phyloP scores from a whole-genome alignment of 2,113 vertebrate genomes.

The Tonatia bakeri region DNA sequence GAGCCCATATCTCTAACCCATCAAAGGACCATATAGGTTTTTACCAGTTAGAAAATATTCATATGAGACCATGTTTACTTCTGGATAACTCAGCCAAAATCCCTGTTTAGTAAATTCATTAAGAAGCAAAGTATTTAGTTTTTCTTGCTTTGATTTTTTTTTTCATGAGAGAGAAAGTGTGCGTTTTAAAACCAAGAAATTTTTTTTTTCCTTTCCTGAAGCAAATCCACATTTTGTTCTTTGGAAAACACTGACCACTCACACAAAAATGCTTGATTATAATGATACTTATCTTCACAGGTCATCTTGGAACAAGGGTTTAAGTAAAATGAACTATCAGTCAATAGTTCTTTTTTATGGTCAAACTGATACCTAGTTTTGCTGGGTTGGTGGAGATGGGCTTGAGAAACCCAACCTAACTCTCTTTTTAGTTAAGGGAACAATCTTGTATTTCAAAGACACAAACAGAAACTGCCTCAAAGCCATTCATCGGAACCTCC shows the following conservation, averaged over 20 bases:
- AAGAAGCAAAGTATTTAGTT: constrained; percentile 21
- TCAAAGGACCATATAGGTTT: not conserved
- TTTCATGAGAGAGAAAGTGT: not conserved
- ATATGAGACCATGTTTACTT: not conserved
- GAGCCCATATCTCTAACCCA: not conserved
- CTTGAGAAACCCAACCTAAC: constrained; percentile 5
- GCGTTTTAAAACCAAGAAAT: constrained; percentile 21
- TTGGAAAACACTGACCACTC: constrained; percentile 5
- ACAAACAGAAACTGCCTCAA: not conserved
- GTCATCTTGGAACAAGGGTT: not conserved
- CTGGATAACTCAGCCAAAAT: not conserved
- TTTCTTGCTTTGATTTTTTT: not conserved
- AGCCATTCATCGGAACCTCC: not conserved
- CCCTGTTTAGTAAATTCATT: not conserved
- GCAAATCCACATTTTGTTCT: constrained; percentile 16
- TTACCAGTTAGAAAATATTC: constrained; percentile 3
- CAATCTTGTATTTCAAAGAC: not conserved
- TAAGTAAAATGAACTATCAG: not conserved
- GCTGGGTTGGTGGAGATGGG: not conserved
- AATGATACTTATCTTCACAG: not conserved
- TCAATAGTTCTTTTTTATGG: not conserved
- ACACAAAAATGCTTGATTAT: not conserved
- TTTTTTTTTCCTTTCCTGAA: not conserved
- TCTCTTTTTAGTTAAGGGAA: constrained; percentile 1
- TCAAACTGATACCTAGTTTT: not conserved